These are phyloP conservation scores for Chaetorhynchus papuensis DNA, from an alignment of 2,113 vertebrate genomes.

Conservation along the genomic window DNA sequence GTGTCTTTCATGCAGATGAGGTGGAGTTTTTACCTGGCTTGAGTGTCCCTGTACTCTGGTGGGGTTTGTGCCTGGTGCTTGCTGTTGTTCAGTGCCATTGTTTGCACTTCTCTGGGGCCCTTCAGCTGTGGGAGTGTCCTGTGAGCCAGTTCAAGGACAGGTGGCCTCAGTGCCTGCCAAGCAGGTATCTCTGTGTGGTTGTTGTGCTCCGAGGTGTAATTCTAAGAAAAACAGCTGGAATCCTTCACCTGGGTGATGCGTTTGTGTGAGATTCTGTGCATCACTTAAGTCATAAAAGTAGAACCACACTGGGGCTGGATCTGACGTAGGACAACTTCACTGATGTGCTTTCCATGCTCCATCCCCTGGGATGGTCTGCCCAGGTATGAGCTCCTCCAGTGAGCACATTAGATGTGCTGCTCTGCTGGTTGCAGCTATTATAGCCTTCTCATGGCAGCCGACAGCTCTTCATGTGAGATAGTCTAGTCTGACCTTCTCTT, in stretches of 20 bases:
- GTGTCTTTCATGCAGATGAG: neutral
- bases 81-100: neutral
- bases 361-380: neutral
- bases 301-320: neutral
- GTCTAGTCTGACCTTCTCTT: slow-evolving; percentile 55
- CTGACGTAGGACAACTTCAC: neutral
- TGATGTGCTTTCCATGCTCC: neutral
- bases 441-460: neutral
- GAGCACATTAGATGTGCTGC: neutral
- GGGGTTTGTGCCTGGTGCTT: neutral
- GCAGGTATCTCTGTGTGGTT: too few species aligned
- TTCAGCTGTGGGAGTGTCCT: neutral
- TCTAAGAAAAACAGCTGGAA: neutral
- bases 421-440: neutral
- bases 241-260: rapidly evolving
- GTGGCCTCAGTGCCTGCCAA: neutral
- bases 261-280: neutral
- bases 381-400: neutral
- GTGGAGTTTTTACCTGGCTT: neutral
- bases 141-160: neutral
- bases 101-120: neutral
- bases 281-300: neutral
- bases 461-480: neutral
- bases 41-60: neutral
- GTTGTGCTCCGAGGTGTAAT: neutral